phyloP scores from a whole-genome alignment of 2,113 vertebrate genomes.

The Amphiprion percula region DNA sequence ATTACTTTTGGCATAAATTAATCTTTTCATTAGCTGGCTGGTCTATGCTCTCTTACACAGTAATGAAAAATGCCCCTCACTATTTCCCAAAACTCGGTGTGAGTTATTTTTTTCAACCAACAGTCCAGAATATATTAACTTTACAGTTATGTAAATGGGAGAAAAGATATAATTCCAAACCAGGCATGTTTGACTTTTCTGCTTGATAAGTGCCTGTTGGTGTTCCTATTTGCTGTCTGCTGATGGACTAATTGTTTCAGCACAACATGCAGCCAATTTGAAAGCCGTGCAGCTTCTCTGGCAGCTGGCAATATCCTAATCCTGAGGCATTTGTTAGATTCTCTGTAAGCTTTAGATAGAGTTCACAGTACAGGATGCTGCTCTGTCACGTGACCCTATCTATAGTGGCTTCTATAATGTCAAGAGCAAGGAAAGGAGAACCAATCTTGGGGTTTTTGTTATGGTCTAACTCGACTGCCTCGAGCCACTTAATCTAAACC shows the following conservation, averaged over 20 bases:
- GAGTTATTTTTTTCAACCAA: neutral
- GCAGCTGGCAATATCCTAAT: slow-evolving; percentile 1
- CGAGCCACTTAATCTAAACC: slow-evolving; percentile 28
- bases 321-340: neutral
- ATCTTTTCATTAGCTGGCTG: no score
- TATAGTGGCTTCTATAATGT: slow-evolving; percentile 5
- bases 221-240: neutral
- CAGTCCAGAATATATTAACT: neutral
- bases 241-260: neutral
- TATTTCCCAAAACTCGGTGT: no score
- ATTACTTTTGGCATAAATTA: no score
- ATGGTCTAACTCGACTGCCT: neutral
- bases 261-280: neutral
- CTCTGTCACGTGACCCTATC: neutral
- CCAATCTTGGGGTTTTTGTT: slow-evolving; percentile 11
- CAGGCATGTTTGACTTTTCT: neutral
- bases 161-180: no score
- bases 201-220: neutral
- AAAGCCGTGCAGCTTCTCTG: slow-evolving; percentile 1
- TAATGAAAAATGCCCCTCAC: no score
- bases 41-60: no score
- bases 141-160: no score
- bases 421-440: neutral
- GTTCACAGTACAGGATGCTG: neutral
- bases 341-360: neutral